A percentile compares a stretch with the other conserved stretches of the same genome.
Evolutionary conservation across 2,888 invertebrate genomes (phyloP).

Genomic region (Axea sp.): DNA sequence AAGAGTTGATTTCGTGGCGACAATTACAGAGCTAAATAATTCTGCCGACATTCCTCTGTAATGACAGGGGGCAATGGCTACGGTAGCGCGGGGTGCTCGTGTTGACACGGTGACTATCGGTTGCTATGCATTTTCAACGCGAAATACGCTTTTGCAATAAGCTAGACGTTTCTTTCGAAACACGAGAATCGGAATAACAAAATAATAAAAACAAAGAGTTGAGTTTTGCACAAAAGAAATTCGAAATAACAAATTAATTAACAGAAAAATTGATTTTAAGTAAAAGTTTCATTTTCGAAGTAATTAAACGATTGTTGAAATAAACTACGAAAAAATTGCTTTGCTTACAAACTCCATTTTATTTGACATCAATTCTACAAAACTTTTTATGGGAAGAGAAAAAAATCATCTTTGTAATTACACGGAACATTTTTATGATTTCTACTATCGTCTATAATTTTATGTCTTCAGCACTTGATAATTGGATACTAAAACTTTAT

Average conservation of each 20-base stretch:
- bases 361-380: no score
- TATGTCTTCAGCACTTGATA: slow-evolving; percentile 35
- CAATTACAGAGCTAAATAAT: slow-evolving; percentile 65
- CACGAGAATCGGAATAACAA: background rate
- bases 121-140: slow-evolving; percentile 42
- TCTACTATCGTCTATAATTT: slow-evolving; percentile 26
- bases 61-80: slow-evolving; percentile 63
- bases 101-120: slow-evolving; percentile 42
- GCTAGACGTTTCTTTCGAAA: slow-evolving; percentile 5
- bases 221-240: background rate
- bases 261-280: no score
- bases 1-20: slow-evolving; percentile 64
- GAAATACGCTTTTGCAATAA: slow-evolving; percentile 15
- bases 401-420: no score
- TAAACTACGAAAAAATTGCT: no score
- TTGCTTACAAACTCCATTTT: no score
- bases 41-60: slow-evolving; percentile 65
- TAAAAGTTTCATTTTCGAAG: no score
- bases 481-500: slow-evolving; percentile 48
- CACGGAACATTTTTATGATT: slow-evolving; percentile 25
- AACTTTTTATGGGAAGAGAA: no score
- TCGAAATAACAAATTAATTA: background rate
- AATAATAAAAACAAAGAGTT: background rate
- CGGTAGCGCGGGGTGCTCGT: slow-evolving; percentile 19
- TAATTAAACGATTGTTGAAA: no score